Base-by-base conservation (phyloP, 2,797 vertebrate species). In the Cuculus canorus region DNA sequence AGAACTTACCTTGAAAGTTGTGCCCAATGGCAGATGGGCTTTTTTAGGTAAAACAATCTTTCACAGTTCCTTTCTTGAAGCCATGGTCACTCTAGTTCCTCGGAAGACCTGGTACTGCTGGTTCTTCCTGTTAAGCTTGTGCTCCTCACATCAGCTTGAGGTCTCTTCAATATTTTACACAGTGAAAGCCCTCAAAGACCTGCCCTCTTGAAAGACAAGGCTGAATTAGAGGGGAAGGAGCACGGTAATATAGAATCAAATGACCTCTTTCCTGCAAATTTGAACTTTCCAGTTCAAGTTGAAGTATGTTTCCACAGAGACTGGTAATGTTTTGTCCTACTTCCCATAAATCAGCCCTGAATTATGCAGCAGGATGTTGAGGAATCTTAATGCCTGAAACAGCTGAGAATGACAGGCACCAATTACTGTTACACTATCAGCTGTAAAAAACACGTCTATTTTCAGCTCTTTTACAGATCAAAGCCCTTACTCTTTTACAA, bases 11-110 rank as follows among this genome's bases (percentile, higher is more conserved):
- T 66, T 2, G 2, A 35, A 59, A 14, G 28, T 43, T 50, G 23
- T 43, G 24, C 32, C 45, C 2, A 2, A 8, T 0, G 1, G 32
- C 41, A 64, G 50, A 22, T 5, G 3, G 22, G n/a, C 28, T 28
- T 1, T 8, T 77, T 81, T 17, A 14, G 21, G 22, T 69, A 23
- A 54, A 78, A 64, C 37, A n/a, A 24, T 32, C 45, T 54, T 24
- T 9, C 3, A 11, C 5, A 16, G 17, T 19, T 64, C 23, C 17
- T 75, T 76, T 37, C 50, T 65, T 45, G 37, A 60, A 30, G 9
- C 33, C 19, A 3, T 9, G 19, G 53, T 50, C 7, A 2, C 35
- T 22, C 52, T 3, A 5, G 24, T 8, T 47, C 47, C 66, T 86
- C 13, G 2, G 41, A 47, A 72, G 28, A 47, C 7, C 35, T 21